phyloP scores from a whole-genome alignment of 1,140 invertebrate species.

The Macrocentrus cingulum region DNA sequence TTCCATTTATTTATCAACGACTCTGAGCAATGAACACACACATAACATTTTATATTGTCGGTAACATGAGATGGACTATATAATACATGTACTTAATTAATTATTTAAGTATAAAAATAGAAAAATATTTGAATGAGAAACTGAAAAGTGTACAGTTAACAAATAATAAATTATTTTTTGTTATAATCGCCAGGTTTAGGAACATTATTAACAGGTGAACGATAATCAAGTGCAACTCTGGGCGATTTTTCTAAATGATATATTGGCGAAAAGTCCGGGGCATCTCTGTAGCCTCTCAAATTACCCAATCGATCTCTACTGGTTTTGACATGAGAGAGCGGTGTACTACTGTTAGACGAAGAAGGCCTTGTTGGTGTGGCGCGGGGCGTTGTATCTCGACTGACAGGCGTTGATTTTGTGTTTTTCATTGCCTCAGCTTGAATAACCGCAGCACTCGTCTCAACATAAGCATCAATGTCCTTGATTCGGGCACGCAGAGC shows the following conservation, averaged over 20 bases:
- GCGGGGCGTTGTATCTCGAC: background rate
- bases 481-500: constrained; percentile 27
- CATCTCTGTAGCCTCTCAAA: constrained; percentile 45
- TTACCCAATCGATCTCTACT: constrained; percentile 33
- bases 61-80: no score
- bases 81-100: no score
- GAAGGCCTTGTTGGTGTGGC: no score
- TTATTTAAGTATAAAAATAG: no score
- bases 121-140: no score
- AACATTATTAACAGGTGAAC: constrained; percentile 26
- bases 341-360: no score
- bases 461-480: constrained; percentile 4
- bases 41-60: no score
- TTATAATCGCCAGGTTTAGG: background rate
- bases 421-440: constrained; percentile 43
- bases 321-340: no score
- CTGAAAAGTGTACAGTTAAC: no score
- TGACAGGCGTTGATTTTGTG: constrained; percentile 6
- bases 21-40: no score
- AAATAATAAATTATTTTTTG: no score
- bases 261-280: constrained; percentile 44
- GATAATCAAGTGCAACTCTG: constrained; percentile 39
- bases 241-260: constrained; percentile 35
- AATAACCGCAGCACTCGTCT: constrained; percentile 40
- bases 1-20: background rate